phyloP scores from a whole-genome alignment of 2,113 vertebrate genomes.

The Capra hircus region DNA sequence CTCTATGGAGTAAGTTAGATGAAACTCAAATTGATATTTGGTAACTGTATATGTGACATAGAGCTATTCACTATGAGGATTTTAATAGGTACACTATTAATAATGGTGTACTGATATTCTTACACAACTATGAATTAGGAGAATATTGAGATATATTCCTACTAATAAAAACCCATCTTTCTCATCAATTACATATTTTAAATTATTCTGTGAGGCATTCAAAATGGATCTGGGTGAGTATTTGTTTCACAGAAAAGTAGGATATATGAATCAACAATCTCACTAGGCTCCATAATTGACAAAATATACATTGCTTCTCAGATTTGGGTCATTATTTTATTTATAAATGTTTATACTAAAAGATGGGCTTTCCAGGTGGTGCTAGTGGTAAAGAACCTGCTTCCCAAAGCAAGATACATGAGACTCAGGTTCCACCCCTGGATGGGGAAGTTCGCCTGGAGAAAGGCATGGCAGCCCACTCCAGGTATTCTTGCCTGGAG shows the following conservation, averaged over 20 bases:
- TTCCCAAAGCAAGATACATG: not conserved
- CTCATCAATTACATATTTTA: not conserved
- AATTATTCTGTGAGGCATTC: not conserved
- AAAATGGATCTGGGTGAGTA: not conserved
- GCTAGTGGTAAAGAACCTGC: not conserved
- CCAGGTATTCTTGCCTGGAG: not conserved
- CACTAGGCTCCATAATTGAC: not conserved
- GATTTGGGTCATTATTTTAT: not conserved
- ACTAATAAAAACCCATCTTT: not conserved
- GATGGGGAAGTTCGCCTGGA: not conserved
- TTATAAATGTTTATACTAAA: not conserved
- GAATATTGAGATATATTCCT: not conserved
- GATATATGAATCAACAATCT: not conserved
- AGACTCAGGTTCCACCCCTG: not conserved
- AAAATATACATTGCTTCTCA: not conserved
- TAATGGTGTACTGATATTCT: not conserved
- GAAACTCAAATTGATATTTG: not conserved
- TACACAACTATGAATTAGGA: not conserved
- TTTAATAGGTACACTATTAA: not conserved
- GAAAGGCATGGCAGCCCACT: not conserved
- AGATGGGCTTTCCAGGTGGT: not conserved
- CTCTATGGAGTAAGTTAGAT: not conserved
- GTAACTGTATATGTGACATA: not conserved
- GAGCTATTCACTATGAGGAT: not conserved
- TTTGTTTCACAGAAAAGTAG: not conserved